A percentile compares a stretch with the other conserved stretches of the same genome.
Conservation (phyloP, 2,113 vertebrate genomes). For the Cygnus atratus region DNA sequence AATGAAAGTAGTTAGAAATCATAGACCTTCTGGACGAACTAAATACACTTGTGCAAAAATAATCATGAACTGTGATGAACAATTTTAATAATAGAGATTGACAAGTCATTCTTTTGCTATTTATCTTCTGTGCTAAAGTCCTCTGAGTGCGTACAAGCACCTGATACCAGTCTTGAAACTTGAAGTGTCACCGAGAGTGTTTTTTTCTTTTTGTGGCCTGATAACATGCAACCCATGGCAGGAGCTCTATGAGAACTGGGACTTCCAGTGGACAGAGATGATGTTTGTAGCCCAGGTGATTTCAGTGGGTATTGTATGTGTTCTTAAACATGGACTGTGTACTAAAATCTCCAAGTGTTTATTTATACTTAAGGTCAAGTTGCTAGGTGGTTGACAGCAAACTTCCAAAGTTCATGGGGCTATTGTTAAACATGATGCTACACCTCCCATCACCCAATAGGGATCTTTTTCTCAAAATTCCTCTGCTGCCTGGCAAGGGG, state of each 20-base stretch:
- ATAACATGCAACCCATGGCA: background rate
- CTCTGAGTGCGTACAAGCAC: background rate
- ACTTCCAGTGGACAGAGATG: background rate
- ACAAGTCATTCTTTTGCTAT: background rate
- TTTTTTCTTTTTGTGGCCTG: background rate
- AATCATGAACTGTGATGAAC: too few relatives aligned
- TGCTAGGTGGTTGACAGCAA: background rate
- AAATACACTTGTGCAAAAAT: background rate
- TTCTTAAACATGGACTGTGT: background rate
- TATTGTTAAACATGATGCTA: background rate
- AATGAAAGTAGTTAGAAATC: background rate
- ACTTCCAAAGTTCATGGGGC: background rate
- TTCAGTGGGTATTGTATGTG: accelerated
- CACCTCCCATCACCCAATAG: too few relatives aligned
- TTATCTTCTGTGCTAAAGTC: background rate
- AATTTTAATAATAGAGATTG: background rate
- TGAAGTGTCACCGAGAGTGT: background rate
- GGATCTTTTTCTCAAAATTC: background rate
- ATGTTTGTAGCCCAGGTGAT: background rate
- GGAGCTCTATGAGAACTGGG: background rate
- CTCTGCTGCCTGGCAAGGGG: background rate
- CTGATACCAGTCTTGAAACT: background rate
- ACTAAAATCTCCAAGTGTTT: background rate
- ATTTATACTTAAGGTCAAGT: background rate
- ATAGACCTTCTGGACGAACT: background rate